These are phyloP conservation scores for Alsophila aescularia DNA, from an alignment of 2,888 invertebrate species.

Conservation along the genomic window DNA sequence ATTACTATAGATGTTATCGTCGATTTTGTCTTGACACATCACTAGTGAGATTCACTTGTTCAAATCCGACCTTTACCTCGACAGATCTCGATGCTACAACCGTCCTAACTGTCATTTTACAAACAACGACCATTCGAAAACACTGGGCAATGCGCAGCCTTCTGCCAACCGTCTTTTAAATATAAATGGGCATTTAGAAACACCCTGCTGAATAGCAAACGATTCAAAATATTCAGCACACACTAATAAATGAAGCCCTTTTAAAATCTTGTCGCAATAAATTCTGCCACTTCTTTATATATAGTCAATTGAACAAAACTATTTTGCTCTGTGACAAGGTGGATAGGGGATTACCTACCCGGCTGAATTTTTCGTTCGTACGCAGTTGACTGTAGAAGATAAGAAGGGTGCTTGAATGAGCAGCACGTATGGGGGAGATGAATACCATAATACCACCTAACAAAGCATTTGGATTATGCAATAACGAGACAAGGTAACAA, in stretches of 20 bases:
- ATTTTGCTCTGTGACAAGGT: not conserved
- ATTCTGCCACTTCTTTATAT: no score
- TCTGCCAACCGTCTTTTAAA: constrained; percentile 18
- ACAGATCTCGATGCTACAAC: constrained; percentile 4
- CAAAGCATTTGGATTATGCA: constrained; percentile 11
- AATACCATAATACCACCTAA: constrained; percentile 10
- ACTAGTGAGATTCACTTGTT: no score
- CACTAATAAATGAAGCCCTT: not conserved
- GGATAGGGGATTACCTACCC: no score
- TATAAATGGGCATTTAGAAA: constrained; percentile 34
- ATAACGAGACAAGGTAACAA: constrained; percentile 1
- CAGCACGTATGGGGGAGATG: constrained; percentile 17
- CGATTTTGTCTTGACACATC: no score
- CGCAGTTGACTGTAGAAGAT: not conserved
- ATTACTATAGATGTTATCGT: no score
- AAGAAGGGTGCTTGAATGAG: constrained; percentile 16
- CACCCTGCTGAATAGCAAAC: constrained; percentile 26
- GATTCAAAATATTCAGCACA: not conserved
- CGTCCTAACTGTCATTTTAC: constrained; percentile 16
- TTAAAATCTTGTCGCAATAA: constrained; percentile 4
- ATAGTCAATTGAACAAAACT: not conserved
- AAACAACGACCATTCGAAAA: not conserved
- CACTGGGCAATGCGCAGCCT: constrained; percentile 27
- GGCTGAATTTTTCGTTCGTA: not conserved
- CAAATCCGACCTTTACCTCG: constrained; percentile 14